Evolutionary conservation across 2,113 vertebrate species (phyloP), one percentile per base, ranked within the genome.

Genomic region (Carettochelys insculpta): DNA sequence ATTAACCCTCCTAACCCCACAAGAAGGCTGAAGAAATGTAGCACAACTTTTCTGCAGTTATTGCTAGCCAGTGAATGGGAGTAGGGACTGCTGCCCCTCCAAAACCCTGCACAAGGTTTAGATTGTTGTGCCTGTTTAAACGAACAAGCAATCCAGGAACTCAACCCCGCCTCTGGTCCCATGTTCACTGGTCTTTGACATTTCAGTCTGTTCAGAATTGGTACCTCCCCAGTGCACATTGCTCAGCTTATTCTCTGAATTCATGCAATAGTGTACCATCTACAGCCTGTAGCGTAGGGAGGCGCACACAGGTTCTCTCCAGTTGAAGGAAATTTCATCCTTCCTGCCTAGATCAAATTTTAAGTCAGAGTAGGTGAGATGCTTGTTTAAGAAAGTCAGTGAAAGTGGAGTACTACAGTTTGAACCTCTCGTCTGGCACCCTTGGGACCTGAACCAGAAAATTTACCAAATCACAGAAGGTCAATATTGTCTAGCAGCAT

Each of bases 321-420:
- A 3, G 4, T 71, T 82, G 78, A 61, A 81, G 76, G 85, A 89
- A 61, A 94, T 96, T 90, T 92, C 81, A 86, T 86, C 92, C 95
- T 90, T 79, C 71, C 92, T 95, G 92, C 48, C 92, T 87, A 80
- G 90, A 92, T 82, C 92, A 95, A 95, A 96, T 95, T 92, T 93
- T 89, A 88, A n/a, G 43, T 89, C 8, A 4, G 92, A 92, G 90
- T 92, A 89, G 80, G 48, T 50, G 87, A 81, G 87, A 80, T 82
- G 88, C 85, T 94, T 88, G 84, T 94, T 95, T 92, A 86, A 16
- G 61, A 53, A 43, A 71, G 71, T 71, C n/a, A 71, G 56, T 61
- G 29, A 13, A 61, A 65, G 16, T n/a, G 58, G 43, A 80, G 54
- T 34, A 51, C 79, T 91, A 34, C n/a, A n/a, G n/a, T n/a, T n/a